These are phyloP conservation scores for Hippocampus abdominalis DNA, from an alignment of 2,113 vertebrate genomes.

Conservation along the genomic window DNA sequence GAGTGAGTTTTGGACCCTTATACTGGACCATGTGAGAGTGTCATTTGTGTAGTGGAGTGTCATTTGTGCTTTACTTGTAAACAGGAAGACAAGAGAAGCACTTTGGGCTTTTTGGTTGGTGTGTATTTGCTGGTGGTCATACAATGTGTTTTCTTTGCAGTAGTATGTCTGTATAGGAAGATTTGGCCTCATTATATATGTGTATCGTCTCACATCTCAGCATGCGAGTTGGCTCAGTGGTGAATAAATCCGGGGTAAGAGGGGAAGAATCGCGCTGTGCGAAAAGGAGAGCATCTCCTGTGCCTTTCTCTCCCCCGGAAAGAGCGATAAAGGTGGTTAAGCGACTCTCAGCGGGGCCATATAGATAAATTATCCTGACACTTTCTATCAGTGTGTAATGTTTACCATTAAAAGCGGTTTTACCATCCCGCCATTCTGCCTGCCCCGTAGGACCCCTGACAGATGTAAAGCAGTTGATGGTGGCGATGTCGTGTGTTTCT, in stretches of 20 bases:
- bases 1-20: not conserved
- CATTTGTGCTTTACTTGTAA: not conserved
- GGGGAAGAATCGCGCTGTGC: conserved; percentile 38
- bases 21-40: conserved; percentile 2
- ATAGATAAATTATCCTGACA: conserved; percentile 74
- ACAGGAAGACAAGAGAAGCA: no score
- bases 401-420: conserved; percentile 95
- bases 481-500: conserved; percentile 62
- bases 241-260: conserved; percentile 49
- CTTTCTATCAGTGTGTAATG: conserved; percentile 82
- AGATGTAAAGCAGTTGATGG: conserved; percentile 80
- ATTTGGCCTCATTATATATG: conserved; percentile 65
- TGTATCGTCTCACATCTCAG: conserved; percentile 54
- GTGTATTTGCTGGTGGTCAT: not conserved
- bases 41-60: conserved; percentile 15
- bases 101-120: no score
- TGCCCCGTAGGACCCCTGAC: conserved; percentile 51
- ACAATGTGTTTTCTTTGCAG: conserved; percentile 24
- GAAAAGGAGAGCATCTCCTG: conserved; percentile 44
- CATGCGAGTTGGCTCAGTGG: conserved; percentile 18
- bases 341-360: conserved; percentile 66
- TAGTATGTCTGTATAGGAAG: conserved; percentile 19
- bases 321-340: conserved; percentile 41
- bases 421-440: conserved; percentile 66
- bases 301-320: conserved; percentile 47